These are phyloP conservation scores for Sciaenops ocellatus DNA, from an alignment of 2,797 vertebrate genomes.

Conservation along the genomic window DNA sequence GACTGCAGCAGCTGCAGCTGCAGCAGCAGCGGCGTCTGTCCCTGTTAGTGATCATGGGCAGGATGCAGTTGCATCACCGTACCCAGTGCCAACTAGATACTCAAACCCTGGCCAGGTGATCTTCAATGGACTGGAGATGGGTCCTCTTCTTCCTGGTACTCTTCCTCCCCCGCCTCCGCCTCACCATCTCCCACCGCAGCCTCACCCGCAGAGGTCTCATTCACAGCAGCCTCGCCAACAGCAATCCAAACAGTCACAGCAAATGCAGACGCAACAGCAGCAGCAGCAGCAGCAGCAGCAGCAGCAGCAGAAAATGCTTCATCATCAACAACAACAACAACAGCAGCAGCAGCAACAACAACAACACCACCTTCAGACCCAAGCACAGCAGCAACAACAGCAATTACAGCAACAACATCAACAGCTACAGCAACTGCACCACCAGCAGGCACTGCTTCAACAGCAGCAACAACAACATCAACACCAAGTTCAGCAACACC, in stretches of 20 bases:
- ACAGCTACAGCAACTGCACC: constrained; percentile 72
- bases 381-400: constrained; percentile 58
- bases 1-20: constrained; percentile 79
- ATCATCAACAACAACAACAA: constrained; percentile 72
- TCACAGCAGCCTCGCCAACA: constrained; percentile 79
- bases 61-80: constrained; percentile 85
- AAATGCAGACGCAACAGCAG: constrained; percentile 72
- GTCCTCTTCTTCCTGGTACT: constrained; percentile 85
- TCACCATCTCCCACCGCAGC: constrained; percentile 84
- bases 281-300: constrained; percentile 72
- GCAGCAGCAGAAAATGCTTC: constrained; percentile 67
- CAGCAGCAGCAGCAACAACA: constrained; percentile 36
- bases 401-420: constrained; percentile 67
- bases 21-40: constrained; percentile 75
- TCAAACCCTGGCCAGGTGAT: constrained; percentile 91
- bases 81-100: constrained; percentile 88
- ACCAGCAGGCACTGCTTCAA: constrained; percentile 68
- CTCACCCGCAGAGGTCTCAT: constrained; percentile 79
- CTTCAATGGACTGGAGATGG: constrained; percentile 90
- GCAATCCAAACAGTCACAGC: constrained; percentile 73
- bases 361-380: constrained; percentile 60
- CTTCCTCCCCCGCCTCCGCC: constrained; percentile 85
- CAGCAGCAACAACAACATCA: constrained; percentile 74
- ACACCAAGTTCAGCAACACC: constrained; percentile 76
- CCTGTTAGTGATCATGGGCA: constrained; percentile 81